These are phyloP conservation scores for Apotomis betuletana DNA, from an alignment of 2,888 invertebrate species.

Conservation along the genomic window DNA sequence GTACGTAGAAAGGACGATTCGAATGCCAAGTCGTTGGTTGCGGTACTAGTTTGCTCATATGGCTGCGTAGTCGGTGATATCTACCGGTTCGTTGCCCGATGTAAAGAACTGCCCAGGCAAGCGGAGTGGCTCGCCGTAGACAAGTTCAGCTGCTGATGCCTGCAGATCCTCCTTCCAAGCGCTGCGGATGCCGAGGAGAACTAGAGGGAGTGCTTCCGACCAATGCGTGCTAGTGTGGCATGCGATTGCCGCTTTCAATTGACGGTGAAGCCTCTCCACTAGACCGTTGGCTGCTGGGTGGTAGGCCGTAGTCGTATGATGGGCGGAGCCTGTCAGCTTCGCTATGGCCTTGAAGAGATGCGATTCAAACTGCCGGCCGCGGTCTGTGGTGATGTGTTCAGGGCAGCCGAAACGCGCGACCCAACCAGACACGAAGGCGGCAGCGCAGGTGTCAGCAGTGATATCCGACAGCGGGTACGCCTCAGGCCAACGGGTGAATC, in stretches of 20 bases:
- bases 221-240: constrained; percentile 38
- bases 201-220: constrained; percentile 8
- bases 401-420: neutral
- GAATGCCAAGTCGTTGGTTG: constrained; percentile 5
- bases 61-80: too few species aligned
- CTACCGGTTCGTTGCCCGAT: too few species aligned
- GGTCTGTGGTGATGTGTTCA: too few species aligned
- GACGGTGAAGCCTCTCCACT: constrained; percentile 52
- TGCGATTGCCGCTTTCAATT: constrained; percentile 11
- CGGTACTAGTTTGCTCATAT: neutral
- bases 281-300: constrained; percentile 56
- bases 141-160: too few species aligned
- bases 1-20: neutral
- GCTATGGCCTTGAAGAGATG: too few species aligned
- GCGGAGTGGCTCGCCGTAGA: too few species aligned
- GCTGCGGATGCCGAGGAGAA: too few species aligned
- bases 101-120: too few species aligned
- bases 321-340: neutral
- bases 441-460: constrained; percentile 15
- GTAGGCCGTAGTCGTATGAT: constrained; percentile 14
- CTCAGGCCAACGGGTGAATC: constrained; percentile 31
- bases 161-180: too few species aligned
- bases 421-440: constrained; percentile 13
- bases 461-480: constrained; percentile 9
- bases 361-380: too few species aligned